phyloP scores from a whole-genome alignment of 2,888 invertebrate species.

The Fissipunctia ypsillon region DNA sequence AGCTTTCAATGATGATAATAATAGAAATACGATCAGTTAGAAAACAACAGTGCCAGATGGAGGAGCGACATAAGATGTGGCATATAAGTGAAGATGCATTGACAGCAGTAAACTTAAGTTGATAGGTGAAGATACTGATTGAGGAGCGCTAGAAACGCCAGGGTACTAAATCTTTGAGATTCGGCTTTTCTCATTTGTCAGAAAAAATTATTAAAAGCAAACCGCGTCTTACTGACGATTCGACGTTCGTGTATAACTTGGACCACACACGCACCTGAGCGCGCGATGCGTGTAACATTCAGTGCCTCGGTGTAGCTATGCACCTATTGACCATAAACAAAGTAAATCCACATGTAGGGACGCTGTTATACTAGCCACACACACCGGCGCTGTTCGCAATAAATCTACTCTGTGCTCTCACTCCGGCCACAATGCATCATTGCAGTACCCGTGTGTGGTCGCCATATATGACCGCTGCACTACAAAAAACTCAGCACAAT shows the following conservation, averaged over 20 bases:
- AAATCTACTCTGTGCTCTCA: slow-evolving; percentile 77
- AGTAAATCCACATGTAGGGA: slow-evolving; percentile 76
- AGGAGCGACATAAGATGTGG: too few species aligned
- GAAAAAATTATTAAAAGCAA: background rate
- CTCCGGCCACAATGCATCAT: slow-evolving; percentile 74
- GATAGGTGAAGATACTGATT: background rate
- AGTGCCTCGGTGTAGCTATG: slow-evolving; percentile 62
- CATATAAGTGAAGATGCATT: background rate
- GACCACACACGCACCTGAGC: slow-evolving; percentile 50
- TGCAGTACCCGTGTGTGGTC: slow-evolving; percentile 76
- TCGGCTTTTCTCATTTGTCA: background rate
- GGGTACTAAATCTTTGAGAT: background rate
- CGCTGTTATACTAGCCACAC: slow-evolving; percentile 74
- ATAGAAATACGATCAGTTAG: background rate
- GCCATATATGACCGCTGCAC: slow-evolving; percentile 69
- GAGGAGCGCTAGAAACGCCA: background rate
- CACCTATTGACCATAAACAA: slow-evolving; percentile 78
- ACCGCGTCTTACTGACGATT: background rate
- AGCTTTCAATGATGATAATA: background rate
- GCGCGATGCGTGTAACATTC: slow-evolving; percentile 63
- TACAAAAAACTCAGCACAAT: slow-evolving; percentile 68
- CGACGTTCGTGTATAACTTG: slow-evolving; percentile 25
- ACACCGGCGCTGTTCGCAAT: slow-evolving; percentile 70
- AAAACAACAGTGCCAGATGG: background rate
- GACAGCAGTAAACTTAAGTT: background rate